These are phyloP conservation scores for Plectus sambesii DNA, from an alignment of 1,140 invertebrate species.

Conservation along the genomic window DNA sequence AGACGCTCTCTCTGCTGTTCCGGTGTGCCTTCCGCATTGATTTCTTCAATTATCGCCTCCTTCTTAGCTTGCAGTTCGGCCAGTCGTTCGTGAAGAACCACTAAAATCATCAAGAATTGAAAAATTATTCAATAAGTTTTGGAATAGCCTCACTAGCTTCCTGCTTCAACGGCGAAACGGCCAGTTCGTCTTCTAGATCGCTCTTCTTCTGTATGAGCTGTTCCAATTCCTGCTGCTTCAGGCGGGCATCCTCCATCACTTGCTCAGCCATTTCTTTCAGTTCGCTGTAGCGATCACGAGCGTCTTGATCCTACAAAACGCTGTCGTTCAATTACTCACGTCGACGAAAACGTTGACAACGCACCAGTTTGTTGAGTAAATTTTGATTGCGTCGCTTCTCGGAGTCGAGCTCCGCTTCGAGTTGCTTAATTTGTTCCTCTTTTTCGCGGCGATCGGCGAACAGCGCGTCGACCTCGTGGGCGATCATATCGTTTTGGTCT, in stretches of 20 bases:
- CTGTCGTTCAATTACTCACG: not conserved
- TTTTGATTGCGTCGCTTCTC: conserved; percentile 10
- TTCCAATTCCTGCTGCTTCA: conserved; percentile 20
- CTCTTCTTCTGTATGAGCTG: conserved; percentile 21
- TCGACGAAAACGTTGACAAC: not conserved
- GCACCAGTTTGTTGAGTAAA: conserved; percentile 19
- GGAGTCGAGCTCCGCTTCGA: conserved; percentile 17
- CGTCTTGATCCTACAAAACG: conserved; percentile 17
- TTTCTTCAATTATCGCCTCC: conserved; percentile 12
- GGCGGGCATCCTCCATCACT: conserved; percentile 8
- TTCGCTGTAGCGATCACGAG: conserved; percentile 24
- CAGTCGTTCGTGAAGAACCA: conserved; percentile 29
- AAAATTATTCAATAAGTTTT: not conserved
- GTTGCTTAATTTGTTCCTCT: conserved; percentile 14
- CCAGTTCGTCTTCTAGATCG: conserved; percentile 24
- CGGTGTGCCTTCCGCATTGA: conserved; percentile 20
- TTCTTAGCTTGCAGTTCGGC: conserved; percentile 22
- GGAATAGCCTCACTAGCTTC: conserved; percentile 23
- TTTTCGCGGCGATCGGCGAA: conserved; percentile 22
- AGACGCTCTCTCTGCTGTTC: conserved; percentile 25
- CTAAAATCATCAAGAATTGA: conserved; percentile 11
- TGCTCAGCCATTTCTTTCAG: conserved; percentile 16
- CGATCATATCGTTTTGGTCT: conserved; percentile 21
- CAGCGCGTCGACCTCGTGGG: conserved; percentile 18
- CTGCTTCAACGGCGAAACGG: conserved; percentile 27